These are phyloP conservation scores for Paraplagusia blochii DNA, from an alignment of 2,113 vertebrate species.

Conservation along the genomic window DNA sequence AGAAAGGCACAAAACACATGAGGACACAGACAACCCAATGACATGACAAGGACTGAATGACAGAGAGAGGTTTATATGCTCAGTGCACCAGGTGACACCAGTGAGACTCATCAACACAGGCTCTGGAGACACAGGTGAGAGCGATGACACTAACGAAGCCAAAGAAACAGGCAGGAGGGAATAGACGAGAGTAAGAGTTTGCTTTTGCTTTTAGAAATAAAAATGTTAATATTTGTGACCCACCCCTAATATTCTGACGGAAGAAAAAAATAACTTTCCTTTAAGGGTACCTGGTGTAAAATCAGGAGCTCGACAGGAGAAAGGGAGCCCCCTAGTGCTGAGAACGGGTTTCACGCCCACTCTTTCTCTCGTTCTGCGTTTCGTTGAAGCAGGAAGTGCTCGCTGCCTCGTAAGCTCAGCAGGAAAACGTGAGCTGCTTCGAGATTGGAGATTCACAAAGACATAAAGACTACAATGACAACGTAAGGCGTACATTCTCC, in stretches of 20 bases:
- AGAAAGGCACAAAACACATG: neutral
- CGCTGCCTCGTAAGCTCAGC: conserved; percentile 14
- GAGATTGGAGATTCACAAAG: neutral
- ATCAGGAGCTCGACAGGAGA: conserved; percentile 18
- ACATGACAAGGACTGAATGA: too few species aligned
- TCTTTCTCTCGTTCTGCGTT: neutral
- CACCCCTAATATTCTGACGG: too few species aligned
- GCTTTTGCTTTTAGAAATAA: too few species aligned
- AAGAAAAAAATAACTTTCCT: neutral
- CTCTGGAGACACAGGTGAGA: too few species aligned
- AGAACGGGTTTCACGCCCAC: conserved; percentile 5
- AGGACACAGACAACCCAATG: too few species aligned
- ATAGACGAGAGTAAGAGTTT: too few species aligned
- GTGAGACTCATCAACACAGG: too few species aligned
- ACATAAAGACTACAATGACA: neutral
- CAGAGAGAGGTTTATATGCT: too few species aligned
- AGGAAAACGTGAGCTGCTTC: neutral
- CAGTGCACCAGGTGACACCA: too few species aligned
- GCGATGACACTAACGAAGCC: too few species aligned
- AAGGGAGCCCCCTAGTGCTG: conserved; percentile 48
- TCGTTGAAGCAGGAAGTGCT: conserved; percentile 23
- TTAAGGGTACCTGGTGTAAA: conserved; percentile 11
- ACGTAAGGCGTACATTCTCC: neutral
- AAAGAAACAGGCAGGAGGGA: too few species aligned
- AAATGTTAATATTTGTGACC: too few species aligned